Percentiles rank a stretch among this genome's conserved stretches.
These are phyloP conservation scores for Calycopis cecrops DNA, from an alignment of 1,140 invertebrate species.

Conservation along the genomic window DNA sequence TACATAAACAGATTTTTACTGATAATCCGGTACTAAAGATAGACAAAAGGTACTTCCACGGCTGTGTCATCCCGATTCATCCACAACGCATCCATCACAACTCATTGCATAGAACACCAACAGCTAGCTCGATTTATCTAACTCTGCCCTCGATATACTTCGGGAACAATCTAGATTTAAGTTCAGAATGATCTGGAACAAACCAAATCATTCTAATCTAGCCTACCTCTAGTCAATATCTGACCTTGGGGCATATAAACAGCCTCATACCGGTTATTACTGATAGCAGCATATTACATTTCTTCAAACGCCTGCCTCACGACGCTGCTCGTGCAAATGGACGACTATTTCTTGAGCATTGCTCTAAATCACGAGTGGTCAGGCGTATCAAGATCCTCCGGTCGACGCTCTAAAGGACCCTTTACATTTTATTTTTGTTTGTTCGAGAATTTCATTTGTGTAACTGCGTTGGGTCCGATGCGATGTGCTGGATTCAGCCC, in stretches of 20 bases:
- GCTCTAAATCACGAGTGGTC: conserved; percentile 61
- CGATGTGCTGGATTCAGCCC: too few relatives aligned
- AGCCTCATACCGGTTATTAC: conserved; percentile 32
- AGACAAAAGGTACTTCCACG: too few relatives aligned
- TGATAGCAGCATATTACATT: conserved; percentile 39
- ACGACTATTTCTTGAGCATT: conserved; percentile 55
- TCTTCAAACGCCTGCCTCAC: conserved; percentile 46
- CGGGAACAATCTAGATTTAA: too few relatives aligned
- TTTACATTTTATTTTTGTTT: conserved; percentile 15
- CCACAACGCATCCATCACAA: too few relatives aligned
- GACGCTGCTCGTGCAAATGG: conserved; percentile 51
- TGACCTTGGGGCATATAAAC: conserved; percentile 19
- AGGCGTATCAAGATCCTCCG: conserved; percentile 55
- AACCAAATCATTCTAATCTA: background rate
- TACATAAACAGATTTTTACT: too few relatives aligned
- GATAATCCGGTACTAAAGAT: too few relatives aligned
- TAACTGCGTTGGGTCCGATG: background rate
- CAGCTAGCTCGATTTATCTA: too few relatives aligned
- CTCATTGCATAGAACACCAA: too few relatives aligned
- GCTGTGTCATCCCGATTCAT: too few relatives aligned
- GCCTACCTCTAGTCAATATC: conserved; percentile 8
- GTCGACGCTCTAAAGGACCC: conserved; percentile 36
- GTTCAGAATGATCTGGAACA: too few relatives aligned
- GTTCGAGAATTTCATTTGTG: background rate
- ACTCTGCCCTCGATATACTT: too few relatives aligned